Percentiles rank a stretch among this genome's conserved stretches.
Conservation (phyloP, 2,113 vertebrate species). For the Sigmodon hispidus region DNA sequence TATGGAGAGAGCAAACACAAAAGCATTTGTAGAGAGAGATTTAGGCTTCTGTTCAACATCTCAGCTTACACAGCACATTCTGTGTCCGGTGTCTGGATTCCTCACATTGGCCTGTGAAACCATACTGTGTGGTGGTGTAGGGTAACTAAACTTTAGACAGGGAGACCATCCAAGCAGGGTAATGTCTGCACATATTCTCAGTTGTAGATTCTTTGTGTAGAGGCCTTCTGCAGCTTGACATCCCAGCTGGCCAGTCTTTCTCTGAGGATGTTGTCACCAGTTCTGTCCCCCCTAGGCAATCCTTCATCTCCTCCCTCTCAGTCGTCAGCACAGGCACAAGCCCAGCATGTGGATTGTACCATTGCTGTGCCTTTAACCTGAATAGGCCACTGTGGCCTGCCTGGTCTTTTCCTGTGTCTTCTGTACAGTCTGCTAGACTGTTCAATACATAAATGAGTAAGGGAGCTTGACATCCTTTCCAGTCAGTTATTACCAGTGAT, state of each 20-base stretch:
- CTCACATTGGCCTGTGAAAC: not conserved
- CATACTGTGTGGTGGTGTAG: not conserved
- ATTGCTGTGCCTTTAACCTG: not conserved
- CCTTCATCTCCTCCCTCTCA: accelerated
- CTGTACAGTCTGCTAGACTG: not conserved
- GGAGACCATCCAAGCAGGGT: not conserved
- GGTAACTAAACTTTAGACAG: not conserved
- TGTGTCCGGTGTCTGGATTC: not conserved
- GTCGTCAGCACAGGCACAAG: not conserved
- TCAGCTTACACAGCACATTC: conserved; percentile 52
- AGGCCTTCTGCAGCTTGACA: not conserved
- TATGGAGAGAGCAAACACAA: not conserved
- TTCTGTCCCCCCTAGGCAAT: accelerated
- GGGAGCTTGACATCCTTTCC: not conserved
- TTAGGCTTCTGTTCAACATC: not conserved
- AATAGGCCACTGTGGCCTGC: not conserved
- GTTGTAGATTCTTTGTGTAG: not conserved
- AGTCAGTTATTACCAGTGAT: not conserved
- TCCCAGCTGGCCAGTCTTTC: not conserved
- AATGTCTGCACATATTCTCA: not conserved
- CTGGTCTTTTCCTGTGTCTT: not conserved
- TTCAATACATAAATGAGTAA: not conserved
- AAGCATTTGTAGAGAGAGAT: conserved; percentile 21
- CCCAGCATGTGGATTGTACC: not conserved
- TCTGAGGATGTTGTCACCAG: not conserved